Evolutionary conservation across 1,140 invertebrate genomes (phyloP).

Genomic region (Lepidotrigona ventralis): DNA sequence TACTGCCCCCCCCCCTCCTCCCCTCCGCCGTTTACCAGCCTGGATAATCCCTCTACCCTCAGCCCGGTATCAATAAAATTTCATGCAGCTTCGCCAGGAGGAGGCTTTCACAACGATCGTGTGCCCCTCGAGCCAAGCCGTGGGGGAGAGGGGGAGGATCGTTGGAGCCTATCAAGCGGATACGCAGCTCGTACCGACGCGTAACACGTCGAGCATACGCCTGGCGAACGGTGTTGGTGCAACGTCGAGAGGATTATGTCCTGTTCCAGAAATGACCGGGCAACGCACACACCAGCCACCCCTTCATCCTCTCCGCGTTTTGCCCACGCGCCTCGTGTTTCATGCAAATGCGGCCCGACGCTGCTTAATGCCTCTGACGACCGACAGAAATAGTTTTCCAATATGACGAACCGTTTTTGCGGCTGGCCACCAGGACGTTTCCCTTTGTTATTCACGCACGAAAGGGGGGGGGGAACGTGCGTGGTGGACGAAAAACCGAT

Average conservation of each 20-base stretch:
- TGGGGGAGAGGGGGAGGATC: not conserved
- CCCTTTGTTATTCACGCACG: not conserved
- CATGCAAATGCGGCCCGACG: conserved; percentile 21
- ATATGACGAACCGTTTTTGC: conserved; percentile 17
- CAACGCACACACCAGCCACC: not conserved
- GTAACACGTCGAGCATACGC: conserved; percentile 9
- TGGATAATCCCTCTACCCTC: no score
- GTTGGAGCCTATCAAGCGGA: conserved; percentile 23
- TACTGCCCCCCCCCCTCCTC: no score
- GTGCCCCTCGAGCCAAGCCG: not conserved
- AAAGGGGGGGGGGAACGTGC: no score
- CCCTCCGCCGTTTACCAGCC: not conserved
- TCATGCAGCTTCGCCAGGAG: not conserved
- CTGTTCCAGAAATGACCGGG: conserved; percentile 13
- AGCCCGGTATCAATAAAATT: not conserved
- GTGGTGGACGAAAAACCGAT: no score
- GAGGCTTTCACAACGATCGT: not conserved
- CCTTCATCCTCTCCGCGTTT: conserved; percentile 1
- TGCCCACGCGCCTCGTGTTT: not conserved
- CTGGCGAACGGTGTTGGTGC: conserved; percentile 4
- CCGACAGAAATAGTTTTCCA: conserved; percentile 14
- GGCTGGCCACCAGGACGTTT: not conserved
- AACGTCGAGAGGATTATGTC: conserved; percentile 31
- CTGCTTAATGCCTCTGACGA: conserved; percentile 5
- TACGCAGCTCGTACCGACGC: conserved; percentile 6